phyloP scores from a whole-genome alignment of 2,888 invertebrate genomes.

The Adela reaumurella region DNA sequence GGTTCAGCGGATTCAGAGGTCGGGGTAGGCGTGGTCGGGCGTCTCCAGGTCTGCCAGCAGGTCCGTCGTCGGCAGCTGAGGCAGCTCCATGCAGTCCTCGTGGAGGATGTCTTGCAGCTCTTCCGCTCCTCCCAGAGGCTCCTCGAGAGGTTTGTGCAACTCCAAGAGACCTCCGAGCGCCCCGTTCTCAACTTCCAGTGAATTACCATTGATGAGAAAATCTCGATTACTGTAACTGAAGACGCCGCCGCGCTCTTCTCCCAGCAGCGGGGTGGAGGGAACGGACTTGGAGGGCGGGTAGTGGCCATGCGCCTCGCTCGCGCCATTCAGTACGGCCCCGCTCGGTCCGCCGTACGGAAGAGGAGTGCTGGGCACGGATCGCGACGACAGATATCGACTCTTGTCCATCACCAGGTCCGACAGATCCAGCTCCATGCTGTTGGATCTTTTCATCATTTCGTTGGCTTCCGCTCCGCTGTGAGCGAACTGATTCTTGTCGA shows the following conservation, averaged over 20 bases:
- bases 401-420: constrained; percentile 35
- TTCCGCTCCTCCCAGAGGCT: constrained; percentile 27
- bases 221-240: constrained; percentile 60
- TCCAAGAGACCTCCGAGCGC: constrained; percentile 21
- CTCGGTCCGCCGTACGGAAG: constrained; percentile 48
- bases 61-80: constrained; percentile 34
- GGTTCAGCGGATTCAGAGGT: constrained; percentile 26
- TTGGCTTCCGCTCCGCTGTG: constrained; percentile 21
- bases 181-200: constrained; percentile 37
- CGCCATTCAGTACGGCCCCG: constrained; percentile 35
- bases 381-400: constrained; percentile 52
- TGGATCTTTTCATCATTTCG: constrained; percentile 41
- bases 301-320: constrained; percentile 33
- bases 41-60: constrained; percentile 46
- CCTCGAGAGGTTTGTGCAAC: constrained; percentile 23
- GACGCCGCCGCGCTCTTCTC: constrained; percentile 43
- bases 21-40: constrained; percentile 41
- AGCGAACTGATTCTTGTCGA: neutral
- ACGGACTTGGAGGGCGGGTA: constrained; percentile 65
- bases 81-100: constrained; percentile 34
- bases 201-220: constrained; percentile 61
- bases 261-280: constrained; percentile 68
- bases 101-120: constrained; percentile 42
- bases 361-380: constrained; percentile 69
- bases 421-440: constrained; percentile 44